These are phyloP conservation scores for Charadrius vociferus DNA, from an alignment of 2,113 vertebrate species.

Conservation along the genomic window DNA sequence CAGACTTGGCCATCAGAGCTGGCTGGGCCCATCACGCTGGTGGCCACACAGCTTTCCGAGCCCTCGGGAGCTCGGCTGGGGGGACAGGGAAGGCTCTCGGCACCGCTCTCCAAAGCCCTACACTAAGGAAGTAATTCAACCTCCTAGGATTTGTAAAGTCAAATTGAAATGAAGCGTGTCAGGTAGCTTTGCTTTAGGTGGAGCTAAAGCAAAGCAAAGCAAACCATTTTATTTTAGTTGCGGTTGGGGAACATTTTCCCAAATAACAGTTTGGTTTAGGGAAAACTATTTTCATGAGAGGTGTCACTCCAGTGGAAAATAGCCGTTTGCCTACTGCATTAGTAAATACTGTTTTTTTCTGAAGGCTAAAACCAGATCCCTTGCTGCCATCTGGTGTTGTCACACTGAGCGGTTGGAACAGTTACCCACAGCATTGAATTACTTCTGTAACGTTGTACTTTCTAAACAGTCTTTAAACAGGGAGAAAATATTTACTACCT, in stretches of 20 bases:
- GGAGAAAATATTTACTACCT: not conserved
- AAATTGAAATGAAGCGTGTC: not conserved
- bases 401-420: not conserved
- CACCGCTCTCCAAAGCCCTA: not conserved
- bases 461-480: not conserved
- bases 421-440: not conserved
- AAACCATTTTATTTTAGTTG: not conserved
- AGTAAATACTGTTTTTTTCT: fast-evolving
- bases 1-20: not conserved
- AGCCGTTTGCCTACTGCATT: not conserved
- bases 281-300: not conserved
- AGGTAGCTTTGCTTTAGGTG: not conserved
- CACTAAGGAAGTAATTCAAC: not conserved
- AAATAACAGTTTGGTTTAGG: not conserved
- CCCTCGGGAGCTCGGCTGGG: not conserved
- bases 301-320: not conserved
- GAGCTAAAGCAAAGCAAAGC: not conserved
- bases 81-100: fast-evolving
- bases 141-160: not conserved
- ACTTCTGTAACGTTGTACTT: not conserved
- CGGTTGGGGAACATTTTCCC: not conserved
- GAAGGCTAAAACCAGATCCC: not conserved
- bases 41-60: not conserved
- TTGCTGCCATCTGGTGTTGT: constrained; percentile 4
- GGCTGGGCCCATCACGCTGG: fast-evolving